These are phyloP conservation scores for Crotophaga sulcirostris DNA, from an alignment of 2,113 vertebrate species.

Conservation along the genomic window DNA sequence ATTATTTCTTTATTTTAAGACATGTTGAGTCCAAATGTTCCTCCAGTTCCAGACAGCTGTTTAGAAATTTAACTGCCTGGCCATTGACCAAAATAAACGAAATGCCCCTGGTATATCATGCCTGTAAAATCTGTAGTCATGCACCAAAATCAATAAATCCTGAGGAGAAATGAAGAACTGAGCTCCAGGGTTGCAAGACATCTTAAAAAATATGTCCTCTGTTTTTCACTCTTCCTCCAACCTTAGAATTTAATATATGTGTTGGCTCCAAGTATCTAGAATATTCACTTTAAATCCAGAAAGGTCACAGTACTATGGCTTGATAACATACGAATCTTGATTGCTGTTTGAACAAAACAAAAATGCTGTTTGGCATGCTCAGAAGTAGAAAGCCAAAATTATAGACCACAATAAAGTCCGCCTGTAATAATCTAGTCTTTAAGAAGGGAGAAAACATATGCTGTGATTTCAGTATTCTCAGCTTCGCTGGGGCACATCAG, in stretches of 20 bases:
- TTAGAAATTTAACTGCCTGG: slow-evolving; percentile 39
- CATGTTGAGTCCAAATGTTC: slow-evolving; percentile 46
- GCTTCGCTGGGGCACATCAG: neutral
- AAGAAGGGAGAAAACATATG: slow-evolving; percentile 41
- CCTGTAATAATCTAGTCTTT: slow-evolving; percentile 44
- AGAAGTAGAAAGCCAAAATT: slow-evolving; percentile 60
- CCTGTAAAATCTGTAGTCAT: slow-evolving; percentile 18
- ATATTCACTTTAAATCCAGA: slow-evolving; percentile 28
- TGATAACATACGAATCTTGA: slow-evolving; percentile 51
- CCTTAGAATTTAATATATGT: slow-evolving; percentile 33
- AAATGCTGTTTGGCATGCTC: slow-evolving; percentile 26
- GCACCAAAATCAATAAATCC: slow-evolving; percentile 41
- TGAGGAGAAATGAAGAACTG: slow-evolving; percentile 19
- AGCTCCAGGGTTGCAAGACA: neutral
- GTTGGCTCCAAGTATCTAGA: slow-evolving; percentile 30
- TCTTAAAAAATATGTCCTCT: neutral
- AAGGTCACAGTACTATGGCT: slow-evolving; percentile 12
- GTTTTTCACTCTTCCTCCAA: neutral
- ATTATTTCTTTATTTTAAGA: neutral
- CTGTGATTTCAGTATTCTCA: slow-evolving; percentile 3
- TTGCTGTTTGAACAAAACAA: slow-evolving; percentile 46
- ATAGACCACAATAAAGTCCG: slow-evolving; percentile 44
- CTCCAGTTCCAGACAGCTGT: slow-evolving; percentile 15
- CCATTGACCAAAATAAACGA: slow-evolving; percentile 48
- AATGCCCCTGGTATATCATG: slow-evolving; percentile 25